Conservation (phyloP, 2,888 invertebrate species). For the Prenolepis imparis region DNA sequence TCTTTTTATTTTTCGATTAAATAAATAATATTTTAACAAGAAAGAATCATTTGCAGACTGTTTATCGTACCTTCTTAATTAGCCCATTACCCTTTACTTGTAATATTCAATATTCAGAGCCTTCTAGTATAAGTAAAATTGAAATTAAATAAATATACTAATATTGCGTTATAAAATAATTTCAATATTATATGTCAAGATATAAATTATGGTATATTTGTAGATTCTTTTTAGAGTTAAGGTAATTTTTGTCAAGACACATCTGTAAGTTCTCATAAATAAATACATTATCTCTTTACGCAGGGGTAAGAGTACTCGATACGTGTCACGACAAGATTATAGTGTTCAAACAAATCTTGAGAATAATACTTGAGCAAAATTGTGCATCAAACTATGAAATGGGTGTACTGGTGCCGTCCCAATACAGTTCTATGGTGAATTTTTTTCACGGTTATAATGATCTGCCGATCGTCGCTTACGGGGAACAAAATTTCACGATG, state of each 20-base stretch:
- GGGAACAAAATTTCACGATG: conserved; percentile 78
- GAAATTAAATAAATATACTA: not conserved
- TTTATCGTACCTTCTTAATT: too few species aligned
- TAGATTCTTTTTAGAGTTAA: not conserved
- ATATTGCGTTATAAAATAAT: not conserved
- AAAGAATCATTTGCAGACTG: too few species aligned
- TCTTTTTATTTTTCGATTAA: too few species aligned
- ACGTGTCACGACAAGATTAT: conserved; percentile 83
- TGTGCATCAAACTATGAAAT: conserved; percentile 81
- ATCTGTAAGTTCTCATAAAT: not conserved
- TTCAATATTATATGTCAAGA: not conserved
- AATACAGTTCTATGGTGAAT: conserved; percentile 76
- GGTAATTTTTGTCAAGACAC: not conserved
- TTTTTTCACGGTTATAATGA: conserved; percentile 79
- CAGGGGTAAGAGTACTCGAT: conserved; percentile 83
- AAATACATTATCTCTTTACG: not conserved
- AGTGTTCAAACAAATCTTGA: conserved; percentile 81
- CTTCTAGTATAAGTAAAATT: not conserved
- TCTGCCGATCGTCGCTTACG: conserved; percentile 80
- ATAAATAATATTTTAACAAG: too few species aligned
- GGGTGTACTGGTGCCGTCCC: conserved; percentile 79
- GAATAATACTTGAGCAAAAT: conserved; percentile 78
- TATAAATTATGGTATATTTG: not conserved
- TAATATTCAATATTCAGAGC: too few species aligned
- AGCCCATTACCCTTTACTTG: too few species aligned